Percentiles rank a stretch among this genome's conserved stretches.
phyloP scores from a whole-genome alignment of 2,888 invertebrate genomes.

The Heliconius cydno region DNA sequence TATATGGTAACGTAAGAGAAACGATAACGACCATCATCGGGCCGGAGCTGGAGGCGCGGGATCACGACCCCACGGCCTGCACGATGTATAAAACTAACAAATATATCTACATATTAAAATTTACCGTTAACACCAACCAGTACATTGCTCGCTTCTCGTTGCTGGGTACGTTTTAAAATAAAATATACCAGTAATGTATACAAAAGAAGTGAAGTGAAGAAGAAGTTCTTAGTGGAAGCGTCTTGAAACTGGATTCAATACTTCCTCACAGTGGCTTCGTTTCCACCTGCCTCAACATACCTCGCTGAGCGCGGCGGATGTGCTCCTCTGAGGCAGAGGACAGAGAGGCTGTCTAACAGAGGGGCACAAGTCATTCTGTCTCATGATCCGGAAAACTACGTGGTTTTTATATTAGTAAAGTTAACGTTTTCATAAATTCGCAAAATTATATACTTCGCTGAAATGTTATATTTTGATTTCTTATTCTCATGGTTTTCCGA shows the following conservation, averaged over 20 bases:
- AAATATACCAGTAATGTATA: background rate
- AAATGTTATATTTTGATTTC: background rate
- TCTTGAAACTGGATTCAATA: conserved; percentile 40
- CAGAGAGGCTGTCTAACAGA: conserved; percentile 32
- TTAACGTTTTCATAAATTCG: no score
- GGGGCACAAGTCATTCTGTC: conserved; percentile 2
- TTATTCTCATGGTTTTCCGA: no score
- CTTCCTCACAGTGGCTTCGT: conserved; percentile 40
- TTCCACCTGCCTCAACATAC: conserved; percentile 45
- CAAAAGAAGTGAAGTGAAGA: no score
- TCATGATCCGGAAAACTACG: background rate
- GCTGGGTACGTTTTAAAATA: background rate
- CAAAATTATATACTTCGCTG: background rate
- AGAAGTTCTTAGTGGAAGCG: conserved; percentile 10
- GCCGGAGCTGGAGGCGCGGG: background rate
- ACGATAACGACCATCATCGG: conserved; percentile 6
- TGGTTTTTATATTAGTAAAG: background rate
- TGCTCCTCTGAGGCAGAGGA: conserved; percentile 2
- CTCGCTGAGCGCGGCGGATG: conserved; percentile 6
- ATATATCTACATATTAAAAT: background rate
- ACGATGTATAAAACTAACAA: conserved; percentile 5
- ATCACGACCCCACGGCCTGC: conserved; percentile 16
- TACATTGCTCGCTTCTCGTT: background rate
- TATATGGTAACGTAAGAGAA: conserved; percentile 4
- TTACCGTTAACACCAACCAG: background rate